phyloP scores from a whole-genome alignment of 2,888 invertebrate species.

The Acronicta leporina region DNA sequence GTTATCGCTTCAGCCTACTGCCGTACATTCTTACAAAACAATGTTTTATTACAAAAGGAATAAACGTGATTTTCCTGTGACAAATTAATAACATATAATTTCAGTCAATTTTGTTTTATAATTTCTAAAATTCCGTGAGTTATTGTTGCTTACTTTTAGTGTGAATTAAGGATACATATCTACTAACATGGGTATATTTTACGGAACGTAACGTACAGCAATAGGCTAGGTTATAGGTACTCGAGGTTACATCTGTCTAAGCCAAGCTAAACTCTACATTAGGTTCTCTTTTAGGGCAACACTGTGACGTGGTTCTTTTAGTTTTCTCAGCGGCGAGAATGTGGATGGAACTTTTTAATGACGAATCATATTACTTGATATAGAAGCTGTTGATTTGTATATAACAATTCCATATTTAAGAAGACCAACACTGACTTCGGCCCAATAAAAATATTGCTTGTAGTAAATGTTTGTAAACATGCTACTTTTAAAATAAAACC shows the following conservation, averaged over 20 bases:
- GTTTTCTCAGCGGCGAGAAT: not conserved
- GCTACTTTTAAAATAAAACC: too few species aligned
- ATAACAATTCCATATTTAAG: too few species aligned
- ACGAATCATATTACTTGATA: too few species aligned
- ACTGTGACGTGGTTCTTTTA: slow-evolving; percentile 11
- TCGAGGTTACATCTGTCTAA: slow-evolving; percentile 51
- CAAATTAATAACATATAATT: slow-evolving; percentile 15
- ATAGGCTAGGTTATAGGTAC: slow-evolving; percentile 62
- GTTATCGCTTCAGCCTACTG: slow-evolving; percentile 58
- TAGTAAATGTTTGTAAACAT: too few species aligned
- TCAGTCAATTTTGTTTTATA: slow-evolving; percentile 32
- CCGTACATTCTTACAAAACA: slow-evolving; percentile 52
- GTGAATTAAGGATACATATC: slow-evolving; percentile 23
- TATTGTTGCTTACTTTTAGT: slow-evolving; percentile 12
- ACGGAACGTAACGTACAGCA: slow-evolving; percentile 59
- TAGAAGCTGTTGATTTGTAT: too few species aligned
- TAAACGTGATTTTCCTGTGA: slow-evolving; percentile 19
- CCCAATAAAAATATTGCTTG: too few species aligned
- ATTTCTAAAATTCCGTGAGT: slow-evolving; percentile 6
- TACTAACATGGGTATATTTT: slow-evolving; percentile 27
- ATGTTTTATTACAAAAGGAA: slow-evolving; percentile 8
- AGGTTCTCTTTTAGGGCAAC: slow-evolving; percentile 20
- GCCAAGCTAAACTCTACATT: slow-evolving; percentile 58
- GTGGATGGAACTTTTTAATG: too few species aligned
- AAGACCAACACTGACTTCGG: too few species aligned